A percentile compares a stretch with the other conserved stretches of the same genome.
phyloP scores from a whole-genome alignment of 1,140 invertebrate genomes.

The Pantala flavescens region DNA sequence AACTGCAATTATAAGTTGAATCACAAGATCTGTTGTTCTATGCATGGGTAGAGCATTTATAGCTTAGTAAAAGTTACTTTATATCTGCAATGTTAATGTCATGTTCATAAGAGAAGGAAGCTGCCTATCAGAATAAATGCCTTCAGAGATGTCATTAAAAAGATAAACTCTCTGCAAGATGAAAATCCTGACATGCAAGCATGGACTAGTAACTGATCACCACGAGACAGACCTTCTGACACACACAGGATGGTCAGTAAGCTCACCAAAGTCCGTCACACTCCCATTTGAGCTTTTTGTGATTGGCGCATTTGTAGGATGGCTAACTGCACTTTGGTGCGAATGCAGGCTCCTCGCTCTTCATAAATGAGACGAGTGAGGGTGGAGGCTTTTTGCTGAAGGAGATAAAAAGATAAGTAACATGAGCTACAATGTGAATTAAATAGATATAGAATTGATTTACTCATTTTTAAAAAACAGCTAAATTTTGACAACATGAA shows the following conservation, averaged over 20 bases:
- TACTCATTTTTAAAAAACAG: no score
- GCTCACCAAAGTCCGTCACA: background rate
- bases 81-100: no score
- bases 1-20: no score
- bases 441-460: no score
- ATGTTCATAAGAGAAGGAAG: no score
- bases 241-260: background rate
- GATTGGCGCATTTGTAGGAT: background rate
- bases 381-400: background rate
- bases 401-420: background rate
- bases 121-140: no score
- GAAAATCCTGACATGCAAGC: background rate
- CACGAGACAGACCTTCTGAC: background rate
- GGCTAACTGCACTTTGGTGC: background rate
- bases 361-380: background rate
- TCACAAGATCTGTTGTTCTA: no score
- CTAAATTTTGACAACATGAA: no score
- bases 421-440: no score
- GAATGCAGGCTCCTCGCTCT: background rate
- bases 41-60: no score
- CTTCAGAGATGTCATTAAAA: no score
- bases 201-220: background rate
- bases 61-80: no score
- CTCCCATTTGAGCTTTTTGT: background rate
- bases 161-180: background rate